Evolutionary conservation across 1,140 invertebrate species (phyloP).

Genomic region (Oncopeltus fasciatus): DNA sequence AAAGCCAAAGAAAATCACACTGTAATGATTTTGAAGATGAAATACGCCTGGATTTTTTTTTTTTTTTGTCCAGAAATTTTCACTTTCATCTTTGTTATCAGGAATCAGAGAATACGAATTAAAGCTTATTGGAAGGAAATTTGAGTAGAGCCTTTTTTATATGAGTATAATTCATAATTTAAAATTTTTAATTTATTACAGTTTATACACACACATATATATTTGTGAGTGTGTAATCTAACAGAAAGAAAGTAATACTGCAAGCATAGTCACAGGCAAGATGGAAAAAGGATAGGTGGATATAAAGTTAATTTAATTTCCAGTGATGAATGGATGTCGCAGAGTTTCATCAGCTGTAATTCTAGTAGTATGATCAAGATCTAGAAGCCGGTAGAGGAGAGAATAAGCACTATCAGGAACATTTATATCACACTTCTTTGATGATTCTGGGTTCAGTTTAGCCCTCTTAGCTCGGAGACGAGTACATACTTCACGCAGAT

Average conservation of each 20-base stretch:
- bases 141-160: no score
- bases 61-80: no score
- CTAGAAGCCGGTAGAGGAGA: conserved; percentile 54
- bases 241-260: not conserved
- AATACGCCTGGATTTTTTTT: no score
- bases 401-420: conserved; percentile 59
- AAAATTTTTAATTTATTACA: no score
- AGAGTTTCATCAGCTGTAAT: conserved; percentile 60
- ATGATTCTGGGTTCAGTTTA: not conserved
- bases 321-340: conserved; percentile 51
- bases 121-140: no score
- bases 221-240: no score
- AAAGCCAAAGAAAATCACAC: no score
- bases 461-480: conserved; percentile 25
- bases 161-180: no score
- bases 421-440: not conserved
- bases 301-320: not conserved
- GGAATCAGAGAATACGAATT: no score
- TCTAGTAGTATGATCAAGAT: conserved; percentile 56
- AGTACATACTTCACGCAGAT: conserved; percentile 37
- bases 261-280: not conserved
- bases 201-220: no score
- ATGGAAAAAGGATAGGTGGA: not conserved
- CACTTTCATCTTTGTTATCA: no score
- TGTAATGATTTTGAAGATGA: no score